Base-by-base conservation (phyloP, 1,140 invertebrate species). In the Eupeodes corollae region DNA sequence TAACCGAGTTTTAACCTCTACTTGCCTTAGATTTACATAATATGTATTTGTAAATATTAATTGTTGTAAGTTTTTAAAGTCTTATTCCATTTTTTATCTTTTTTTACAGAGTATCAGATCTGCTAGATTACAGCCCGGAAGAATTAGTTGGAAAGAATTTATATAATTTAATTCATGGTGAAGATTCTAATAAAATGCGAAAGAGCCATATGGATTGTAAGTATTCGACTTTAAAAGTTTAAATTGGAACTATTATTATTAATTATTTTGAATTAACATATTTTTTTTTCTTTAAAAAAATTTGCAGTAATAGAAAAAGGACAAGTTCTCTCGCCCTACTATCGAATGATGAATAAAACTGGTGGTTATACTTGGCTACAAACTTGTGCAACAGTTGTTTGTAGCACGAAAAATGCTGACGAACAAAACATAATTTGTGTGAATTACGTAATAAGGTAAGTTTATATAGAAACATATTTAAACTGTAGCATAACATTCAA, bases 291-390 rank as follows among this genome's bases (percentile, higher is more conserved):
- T 58, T 63, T 68, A 58, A n/a, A n/a, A n/a, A n/a, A n/a, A 67
- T 82, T 78, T 49, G 0, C 73, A 96, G 92, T 98, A 67, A 86
- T 97, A 57, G 82, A 88, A 64, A 98, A 98, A 73, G 93, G 94
- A 6, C 94, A 98, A 73, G 91, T 96, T 21, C 75, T 97, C 69
- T 95, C 91, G 6, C 88, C 91, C 64, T 98, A 96, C 71, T 96
- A 92, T 70, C 79, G 92, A 59, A 59, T 97, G 53, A 92, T 97
- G 83, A 96, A 95, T 71, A 94, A 94, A 70, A 85, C 80, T 52
- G 93, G 92, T 6, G 93, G 94, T 3, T 96, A 88, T 71, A 91
- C 89, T 26, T 97, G 92, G 92, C 73, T 96, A 43, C 93, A 97
- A 71, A 94, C 89, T 1, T 98, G 93, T 69, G 92, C 91, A 21